Evolutionary conservation across 2,797 vertebrate genomes (phyloP).

Genomic region (Heliangelus exortis): DNA sequence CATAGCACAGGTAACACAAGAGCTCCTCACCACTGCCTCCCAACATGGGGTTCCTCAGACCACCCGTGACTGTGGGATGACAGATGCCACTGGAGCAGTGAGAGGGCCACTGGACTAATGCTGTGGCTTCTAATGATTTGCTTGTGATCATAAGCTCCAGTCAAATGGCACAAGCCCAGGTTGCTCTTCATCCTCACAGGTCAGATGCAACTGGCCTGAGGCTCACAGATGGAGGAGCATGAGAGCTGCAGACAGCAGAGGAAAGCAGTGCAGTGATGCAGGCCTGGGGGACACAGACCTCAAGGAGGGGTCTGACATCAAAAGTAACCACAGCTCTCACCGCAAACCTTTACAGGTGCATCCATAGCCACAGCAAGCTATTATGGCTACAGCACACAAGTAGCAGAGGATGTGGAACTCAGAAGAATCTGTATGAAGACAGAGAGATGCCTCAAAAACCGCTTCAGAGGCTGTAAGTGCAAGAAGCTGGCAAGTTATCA

Average conservation of each 20-base stretch:
- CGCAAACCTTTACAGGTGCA: not conserved
- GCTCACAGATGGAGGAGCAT: not conserved
- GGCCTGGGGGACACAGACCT: not conserved
- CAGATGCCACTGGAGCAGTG: not conserved
- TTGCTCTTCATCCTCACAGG: not conserved
- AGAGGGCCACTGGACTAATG: not conserved
- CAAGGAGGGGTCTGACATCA: rapidly evolving
- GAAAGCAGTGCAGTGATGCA: not conserved
- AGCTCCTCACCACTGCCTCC: not conserved
- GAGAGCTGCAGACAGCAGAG: not conserved
- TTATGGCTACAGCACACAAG: not conserved
- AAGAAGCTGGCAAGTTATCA: not conserved
- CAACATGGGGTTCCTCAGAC: not conserved
- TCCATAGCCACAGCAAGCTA: not conserved
- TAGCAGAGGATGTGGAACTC: not conserved
- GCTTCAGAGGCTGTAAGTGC: not conserved
- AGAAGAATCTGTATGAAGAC: not conserved
- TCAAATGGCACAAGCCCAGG: not conserved
- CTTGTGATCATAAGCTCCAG: not conserved
- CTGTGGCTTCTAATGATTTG: not conserved
- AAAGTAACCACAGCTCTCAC: not conserved
- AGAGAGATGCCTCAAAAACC: not conserved
- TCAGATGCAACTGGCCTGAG: not conserved
- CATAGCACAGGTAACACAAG: not conserved
- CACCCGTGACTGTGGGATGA: not conserved